Evolutionary conservation across 2,113 vertebrate species (phyloP), one percentile per base, ranked within the genome.

Genomic region (Eolophus roseicapilla): DNA sequence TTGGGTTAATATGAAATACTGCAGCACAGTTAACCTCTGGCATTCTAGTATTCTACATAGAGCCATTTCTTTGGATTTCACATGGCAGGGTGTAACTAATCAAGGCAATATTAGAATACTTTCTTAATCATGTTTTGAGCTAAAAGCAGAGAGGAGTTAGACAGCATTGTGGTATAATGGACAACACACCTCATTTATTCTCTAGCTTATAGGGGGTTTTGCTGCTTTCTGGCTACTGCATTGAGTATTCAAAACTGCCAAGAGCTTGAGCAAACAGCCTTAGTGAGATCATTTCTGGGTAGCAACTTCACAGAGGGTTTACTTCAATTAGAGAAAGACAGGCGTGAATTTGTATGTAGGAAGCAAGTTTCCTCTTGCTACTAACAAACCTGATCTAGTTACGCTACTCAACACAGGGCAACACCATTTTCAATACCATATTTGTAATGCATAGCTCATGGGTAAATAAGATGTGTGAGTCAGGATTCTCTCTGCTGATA

Each of bases 271-370:
- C 90, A 79, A 96, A 88, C 86, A 91, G 65, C 69, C 44, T 55
- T 5, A 65, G 92, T 79, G 93, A 93, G 86, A 77, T 95, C 83
- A 94, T 69, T 96, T 76, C 83, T 91, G 92, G 62, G 73, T 37
- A 93, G 88, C 74, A 84, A 73, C 95, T 95, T 94, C 92, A 88
- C 80, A 92, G 86, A 86, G 73, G 65, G 47, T 53, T 95, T 81
- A 49, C 44, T 84, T 86, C 90, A 94, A 84, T 93, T 92, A 93
- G 52, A 86, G 69, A 33, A 39, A 60, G 80, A 69, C 11, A 65
- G 85, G 77, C 62, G 3, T 7, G 31, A 92, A 76, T 82, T 79
- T 50, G 39, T 84, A 87, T 1, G 31, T 7, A 79, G 28, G 63
- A 59, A 82, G 31, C 78, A 87, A 80, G 24, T 41, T 80, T 53